phyloP scores from a whole-genome alignment of 2,888 invertebrate genomes.

The Hylaea fasciaria region DNA sequence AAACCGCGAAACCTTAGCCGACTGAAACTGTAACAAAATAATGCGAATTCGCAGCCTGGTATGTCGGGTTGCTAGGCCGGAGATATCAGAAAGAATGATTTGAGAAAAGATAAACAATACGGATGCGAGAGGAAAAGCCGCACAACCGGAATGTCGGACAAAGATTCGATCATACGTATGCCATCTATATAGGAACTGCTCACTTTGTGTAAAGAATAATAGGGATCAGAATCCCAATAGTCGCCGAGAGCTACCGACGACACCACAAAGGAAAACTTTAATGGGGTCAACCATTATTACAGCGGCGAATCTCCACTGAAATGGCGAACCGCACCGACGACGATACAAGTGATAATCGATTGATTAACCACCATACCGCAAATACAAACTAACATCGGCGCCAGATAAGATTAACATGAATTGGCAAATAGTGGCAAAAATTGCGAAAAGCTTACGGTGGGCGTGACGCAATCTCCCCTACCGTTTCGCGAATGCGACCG shows the following conservation, averaged over 20 bases:
- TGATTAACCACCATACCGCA: constrained; percentile 23
- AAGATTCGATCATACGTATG: constrained; percentile 10
- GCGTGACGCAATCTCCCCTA: constrained; percentile 1
- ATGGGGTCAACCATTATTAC: constrained; percentile 19
- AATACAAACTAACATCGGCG: constrained; percentile 14
- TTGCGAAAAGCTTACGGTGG: constrained; percentile 13
- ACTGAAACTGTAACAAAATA: not conserved
- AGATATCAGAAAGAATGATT: constrained; percentile 15
- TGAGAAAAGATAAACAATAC: constrained; percentile 19
- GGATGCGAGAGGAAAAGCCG: constrained; percentile 1
- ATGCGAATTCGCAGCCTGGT: constrained; percentile 6
- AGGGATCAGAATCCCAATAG: constrained; percentile 5
- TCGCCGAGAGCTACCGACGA: constrained; percentile 8
- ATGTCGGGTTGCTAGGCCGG: constrained; percentile 9
- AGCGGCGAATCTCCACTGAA: not conserved
- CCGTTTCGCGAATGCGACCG: not conserved
- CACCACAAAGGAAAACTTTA: constrained; percentile 24
- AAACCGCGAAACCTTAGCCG: constrained; percentile 10
- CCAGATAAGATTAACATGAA: constrained; percentile 25
- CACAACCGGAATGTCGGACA: constrained; percentile 6
- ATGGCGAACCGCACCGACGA: not conserved
- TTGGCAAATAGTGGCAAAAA: constrained; percentile 20
- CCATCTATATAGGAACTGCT: constrained; percentile 10
- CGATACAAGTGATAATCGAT: constrained; percentile 18
- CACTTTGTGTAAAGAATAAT: constrained; percentile 11